phyloP scores from a whole-genome alignment of 2,113 vertebrate genomes.

The Stercorarius parasiticus region DNA sequence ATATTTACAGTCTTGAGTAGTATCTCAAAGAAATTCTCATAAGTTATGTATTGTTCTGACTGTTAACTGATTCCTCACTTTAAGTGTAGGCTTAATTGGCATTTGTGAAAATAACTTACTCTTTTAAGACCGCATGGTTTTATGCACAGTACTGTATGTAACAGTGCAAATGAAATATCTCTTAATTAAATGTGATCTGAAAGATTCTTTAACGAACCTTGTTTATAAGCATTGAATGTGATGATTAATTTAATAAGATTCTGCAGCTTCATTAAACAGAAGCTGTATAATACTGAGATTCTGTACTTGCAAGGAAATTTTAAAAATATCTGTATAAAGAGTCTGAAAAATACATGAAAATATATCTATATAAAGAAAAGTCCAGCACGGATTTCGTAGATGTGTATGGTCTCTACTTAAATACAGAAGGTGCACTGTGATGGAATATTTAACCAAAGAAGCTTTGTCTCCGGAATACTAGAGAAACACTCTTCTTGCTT shows the following conservation, averaged over 20 bases:
- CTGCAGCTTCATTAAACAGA: neutral
- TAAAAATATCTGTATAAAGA: neutral
- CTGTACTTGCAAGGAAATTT: neutral
- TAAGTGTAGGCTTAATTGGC: neutral
- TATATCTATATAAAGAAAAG: neutral
- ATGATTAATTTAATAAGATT: neutral
- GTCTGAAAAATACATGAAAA: neutral
- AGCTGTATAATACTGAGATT: neutral
- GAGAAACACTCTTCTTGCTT: neutral
- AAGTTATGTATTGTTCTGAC: neutral
- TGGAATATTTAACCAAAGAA: neutral
- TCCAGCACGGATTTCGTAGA: rapidly evolving
- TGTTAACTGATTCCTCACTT: neutral
- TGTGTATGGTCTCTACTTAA: neutral
- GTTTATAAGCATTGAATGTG: neutral
- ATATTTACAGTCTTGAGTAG: neutral
- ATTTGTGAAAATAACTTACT: neutral
- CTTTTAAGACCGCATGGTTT: neutral
- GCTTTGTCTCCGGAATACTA: neutral
- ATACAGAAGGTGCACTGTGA: neutral
- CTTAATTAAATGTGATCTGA: neutral
- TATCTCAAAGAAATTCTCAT: neutral
- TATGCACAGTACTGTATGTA: neutral
- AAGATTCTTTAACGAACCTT: neutral
- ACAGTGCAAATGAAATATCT: neutral